These are phyloP conservation scores for Halictus rubicundus DNA, from an alignment of 1,140 invertebrate species.

Conservation along the genomic window DNA sequence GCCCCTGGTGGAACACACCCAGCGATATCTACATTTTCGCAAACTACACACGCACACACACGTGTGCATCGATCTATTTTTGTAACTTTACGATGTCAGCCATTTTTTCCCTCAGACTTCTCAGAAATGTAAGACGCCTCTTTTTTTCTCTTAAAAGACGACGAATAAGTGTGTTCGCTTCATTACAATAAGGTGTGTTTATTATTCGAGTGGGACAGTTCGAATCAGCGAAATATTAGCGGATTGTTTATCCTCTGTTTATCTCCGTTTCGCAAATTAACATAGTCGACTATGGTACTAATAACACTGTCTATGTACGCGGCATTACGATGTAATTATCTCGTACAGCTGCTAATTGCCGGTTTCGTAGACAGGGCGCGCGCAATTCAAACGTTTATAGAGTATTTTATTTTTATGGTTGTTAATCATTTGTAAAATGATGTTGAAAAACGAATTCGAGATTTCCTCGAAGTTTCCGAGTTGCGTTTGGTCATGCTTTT, in stretches of 20 bases:
- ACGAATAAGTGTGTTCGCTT: too few relatives aligned
- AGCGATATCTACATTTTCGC: background rate
- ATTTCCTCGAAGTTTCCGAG: background rate
- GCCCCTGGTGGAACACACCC: too few relatives aligned
- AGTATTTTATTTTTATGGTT: background rate
- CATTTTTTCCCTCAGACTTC: background rate
- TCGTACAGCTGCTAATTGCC: background rate
- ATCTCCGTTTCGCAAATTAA: background rate
- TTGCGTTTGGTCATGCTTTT: background rate
- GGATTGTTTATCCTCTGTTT: background rate
- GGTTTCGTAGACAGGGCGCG: background rate
- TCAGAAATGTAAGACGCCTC: background rate
- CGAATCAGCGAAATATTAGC: too few relatives aligned
- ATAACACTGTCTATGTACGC: background rate
- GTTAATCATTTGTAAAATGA: too few relatives aligned
- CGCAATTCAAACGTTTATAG: background rate
- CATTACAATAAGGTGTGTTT: too few relatives aligned
- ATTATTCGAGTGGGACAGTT: too few relatives aligned
- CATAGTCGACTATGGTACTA: background rate
- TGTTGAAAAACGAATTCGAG: background rate
- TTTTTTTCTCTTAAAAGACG: background rate
- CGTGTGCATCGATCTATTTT: conserved; percentile 8
- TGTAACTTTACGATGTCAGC: background rate
- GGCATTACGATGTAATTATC: background rate
- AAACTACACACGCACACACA: background rate